Conservation (phyloP, 2,113 vertebrate species). For the Aythya baeri region DNA sequence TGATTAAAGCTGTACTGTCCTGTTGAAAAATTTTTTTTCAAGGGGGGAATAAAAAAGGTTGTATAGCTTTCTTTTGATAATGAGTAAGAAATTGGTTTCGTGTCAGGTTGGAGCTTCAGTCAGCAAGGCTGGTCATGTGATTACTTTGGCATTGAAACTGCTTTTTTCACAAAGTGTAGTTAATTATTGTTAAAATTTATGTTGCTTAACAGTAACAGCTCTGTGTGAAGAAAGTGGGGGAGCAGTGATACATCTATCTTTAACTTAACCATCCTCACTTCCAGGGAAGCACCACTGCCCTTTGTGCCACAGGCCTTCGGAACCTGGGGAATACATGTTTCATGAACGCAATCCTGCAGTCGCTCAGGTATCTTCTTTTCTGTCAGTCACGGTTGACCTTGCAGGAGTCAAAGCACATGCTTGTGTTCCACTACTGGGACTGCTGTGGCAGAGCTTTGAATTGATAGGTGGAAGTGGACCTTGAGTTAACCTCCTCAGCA, state of each 20-base stretch:
- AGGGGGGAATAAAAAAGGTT: background rate
- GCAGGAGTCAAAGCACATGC: background rate
- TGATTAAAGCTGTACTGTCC: background rate
- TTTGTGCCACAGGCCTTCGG: conserved; percentile 92
- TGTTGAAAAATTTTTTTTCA: background rate
- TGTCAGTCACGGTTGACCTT: background rate
- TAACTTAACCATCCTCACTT: background rate
- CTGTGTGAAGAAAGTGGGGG: background rate
- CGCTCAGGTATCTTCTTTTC: conserved; percentile 86
- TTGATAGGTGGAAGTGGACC: background rate
- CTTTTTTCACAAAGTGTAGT: no score
- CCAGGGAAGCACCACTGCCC: conserved; percentile 84
- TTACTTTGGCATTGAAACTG: background rate
- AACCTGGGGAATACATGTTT: conserved; percentile 98
- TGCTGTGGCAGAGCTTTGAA: background rate
- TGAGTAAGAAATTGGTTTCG: background rate
- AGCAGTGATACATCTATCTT: background rate
- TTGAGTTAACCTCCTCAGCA: background rate
- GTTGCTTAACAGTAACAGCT: background rate
- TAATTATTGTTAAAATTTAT: background rate
- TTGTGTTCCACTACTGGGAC: background rate
- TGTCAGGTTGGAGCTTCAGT: background rate
- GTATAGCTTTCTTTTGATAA: background rate
- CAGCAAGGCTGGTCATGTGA: background rate
- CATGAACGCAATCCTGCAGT: conserved; percentile 99